Conservation (phyloP, 2,797 vertebrate species). For the Alauda arvensis region DNA sequence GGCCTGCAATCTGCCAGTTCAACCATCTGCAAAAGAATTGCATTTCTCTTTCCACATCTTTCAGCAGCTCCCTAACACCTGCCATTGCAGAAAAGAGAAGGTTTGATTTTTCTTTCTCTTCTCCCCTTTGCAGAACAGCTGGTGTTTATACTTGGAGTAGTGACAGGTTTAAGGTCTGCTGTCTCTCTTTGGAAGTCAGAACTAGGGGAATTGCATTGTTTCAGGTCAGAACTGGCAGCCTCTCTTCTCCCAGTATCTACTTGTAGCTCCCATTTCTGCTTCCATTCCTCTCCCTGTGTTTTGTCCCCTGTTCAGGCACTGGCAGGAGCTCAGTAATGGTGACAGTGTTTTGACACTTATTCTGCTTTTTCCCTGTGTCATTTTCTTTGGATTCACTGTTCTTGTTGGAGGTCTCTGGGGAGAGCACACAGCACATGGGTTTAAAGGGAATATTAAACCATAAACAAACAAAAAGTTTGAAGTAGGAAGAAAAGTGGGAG, state of each 20-base stretch:
- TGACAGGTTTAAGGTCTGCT: not conserved
- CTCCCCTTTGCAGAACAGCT: not conserved
- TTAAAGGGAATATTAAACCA: not conserved
- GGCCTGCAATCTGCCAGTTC: not conserved
- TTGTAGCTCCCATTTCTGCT: not conserved
- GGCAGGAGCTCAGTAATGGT: not conserved
- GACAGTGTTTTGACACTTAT: not conserved
- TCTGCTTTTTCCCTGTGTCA: not conserved
- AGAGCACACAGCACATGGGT: not conserved
- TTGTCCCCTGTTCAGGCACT: not conserved
- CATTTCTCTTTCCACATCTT: not conserved
- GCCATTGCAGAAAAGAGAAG: not conserved
- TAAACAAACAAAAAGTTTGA: not conserved
- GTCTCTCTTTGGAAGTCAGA: not conserved
- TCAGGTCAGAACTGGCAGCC: not conserved
- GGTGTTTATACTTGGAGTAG: not conserved
- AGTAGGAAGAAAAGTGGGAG: not conserved
- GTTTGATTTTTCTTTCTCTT: not conserved
- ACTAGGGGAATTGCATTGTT: not conserved
- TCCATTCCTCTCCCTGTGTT: not conserved
- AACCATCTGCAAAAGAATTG: not conserved
- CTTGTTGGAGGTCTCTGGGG: not conserved
- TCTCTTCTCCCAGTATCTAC: not conserved
- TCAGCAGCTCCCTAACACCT: not conserved
- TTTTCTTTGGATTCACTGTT: not conserved